Evolutionary conservation across 2,113 vertebrate species (phyloP).

Genomic region (Phylloscopus whistleri): DNA sequence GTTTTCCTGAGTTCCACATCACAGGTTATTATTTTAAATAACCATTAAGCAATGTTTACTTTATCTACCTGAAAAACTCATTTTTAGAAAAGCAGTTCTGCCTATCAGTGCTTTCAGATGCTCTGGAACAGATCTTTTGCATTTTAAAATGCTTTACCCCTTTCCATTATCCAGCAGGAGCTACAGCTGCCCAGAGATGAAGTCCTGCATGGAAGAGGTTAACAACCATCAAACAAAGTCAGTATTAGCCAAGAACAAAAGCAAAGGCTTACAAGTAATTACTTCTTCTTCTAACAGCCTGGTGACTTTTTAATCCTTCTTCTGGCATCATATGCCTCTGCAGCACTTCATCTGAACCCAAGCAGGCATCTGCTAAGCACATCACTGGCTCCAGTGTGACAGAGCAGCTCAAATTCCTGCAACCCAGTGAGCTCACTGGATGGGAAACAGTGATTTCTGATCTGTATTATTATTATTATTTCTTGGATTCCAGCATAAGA

Average conservation of each 20-base stretch:
- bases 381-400: conserved; percentile 10
- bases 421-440: background rate
- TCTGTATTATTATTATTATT: background rate
- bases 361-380: conserved; percentile 38
- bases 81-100: background rate
- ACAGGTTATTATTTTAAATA: background rate
- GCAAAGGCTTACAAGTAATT: conserved; percentile 39
- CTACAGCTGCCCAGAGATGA: background rate
- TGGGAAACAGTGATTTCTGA: background rate
- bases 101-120: background rate
- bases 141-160: background rate
- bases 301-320: conserved; percentile 50
- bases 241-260: conserved; percentile 35
- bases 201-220: background rate
- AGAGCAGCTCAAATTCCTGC: conserved; percentile 38
- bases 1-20: background rate
- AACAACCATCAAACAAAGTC: conserved; percentile 2
- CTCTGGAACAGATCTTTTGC: background rate
- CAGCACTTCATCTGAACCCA: conserved; percentile 52
- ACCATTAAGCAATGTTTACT: background rate
- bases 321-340: conserved; percentile 15
- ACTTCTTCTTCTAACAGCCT: conserved; percentile 30
- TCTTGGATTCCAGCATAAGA: background rate
- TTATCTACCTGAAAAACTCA: background rate
- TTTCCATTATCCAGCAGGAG: background rate